Base-by-base conservation (phyloP, 64 coral and sea anemone genomes). In the Stichodactyla helianthus region DNA sequence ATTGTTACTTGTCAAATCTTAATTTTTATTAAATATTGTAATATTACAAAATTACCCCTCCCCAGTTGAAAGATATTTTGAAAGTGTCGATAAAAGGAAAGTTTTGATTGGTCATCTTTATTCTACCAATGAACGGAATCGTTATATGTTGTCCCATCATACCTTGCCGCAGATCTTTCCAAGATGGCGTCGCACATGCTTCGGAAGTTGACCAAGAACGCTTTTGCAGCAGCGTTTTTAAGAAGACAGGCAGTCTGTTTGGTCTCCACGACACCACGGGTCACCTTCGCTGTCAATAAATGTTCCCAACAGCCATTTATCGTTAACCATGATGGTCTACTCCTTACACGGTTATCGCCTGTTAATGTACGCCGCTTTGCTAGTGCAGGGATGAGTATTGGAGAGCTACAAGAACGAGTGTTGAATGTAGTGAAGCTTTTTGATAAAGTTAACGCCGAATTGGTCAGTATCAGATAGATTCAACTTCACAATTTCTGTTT, bases 101-200 rank as follows among this genome's bases (percentile, higher is more conserved):
- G 9, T 22, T 68, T 68, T 68, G 7, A 68, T 25, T 68, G 63
- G 63, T 22, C 6, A 7, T 23, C n/a, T 6, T 27, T 31, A n/a
- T 19, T 74, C 11, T 5, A 4, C 79, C 51, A 54, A 82, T 82
- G 17, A 54, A 28, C 12, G 12, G 14, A 14, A 14, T 35, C 79
- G 0, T 81, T 81, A 81, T 81, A 81, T 52, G 19, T 0, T 51
- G 53, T 90, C 89, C 89, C 83, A 91, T 12, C 14, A 85, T 86
- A 6, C 83, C 70, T 87, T 35, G 85, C 62, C 62, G 62, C 10
- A 31, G 68, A 27, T 23, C 9, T 81, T 78, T 86, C 83, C 89
- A 98, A 98, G 82, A 98, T 98, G 95, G 95, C 92, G 89, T 91
- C 89, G 50, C 88, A 99, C 97, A 93, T 99, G 93, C 78, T 88